A percentile compares a stretch with the other conserved stretches of the same genome.
phyloP scores from a whole-genome alignment of 2,113 vertebrate genomes.

The Reinhardtius hippoglossoides region DNA sequence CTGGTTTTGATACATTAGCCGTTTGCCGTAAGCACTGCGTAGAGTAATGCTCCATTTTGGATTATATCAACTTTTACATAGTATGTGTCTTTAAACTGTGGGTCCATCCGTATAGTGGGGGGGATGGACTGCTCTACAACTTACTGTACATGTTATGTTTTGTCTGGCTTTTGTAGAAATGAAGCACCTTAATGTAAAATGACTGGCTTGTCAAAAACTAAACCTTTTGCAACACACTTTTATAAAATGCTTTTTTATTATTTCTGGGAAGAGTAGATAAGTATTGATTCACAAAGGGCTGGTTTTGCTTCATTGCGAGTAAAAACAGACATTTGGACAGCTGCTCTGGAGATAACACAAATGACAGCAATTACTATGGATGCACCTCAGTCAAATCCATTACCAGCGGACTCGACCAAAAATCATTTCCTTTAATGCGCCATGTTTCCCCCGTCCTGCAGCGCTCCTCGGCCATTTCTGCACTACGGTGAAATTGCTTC shows the following conservation, averaged over 20 bases:
- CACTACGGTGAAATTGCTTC: slow-evolving; percentile 57
- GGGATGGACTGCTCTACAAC: slow-evolving; percentile 52
- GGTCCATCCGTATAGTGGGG: slow-evolving; percentile 52
- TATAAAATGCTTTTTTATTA: slow-evolving; percentile 76
- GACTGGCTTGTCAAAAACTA: slow-evolving; percentile 75
- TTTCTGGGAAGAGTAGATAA: slow-evolving; percentile 76
- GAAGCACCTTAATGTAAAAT: slow-evolving; percentile 84
- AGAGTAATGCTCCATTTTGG: slow-evolving; percentile 64
- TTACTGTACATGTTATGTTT: slow-evolving; percentile 79
- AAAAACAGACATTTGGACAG: slow-evolving; percentile 79
- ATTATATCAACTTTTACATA: slow-evolving; percentile 73
- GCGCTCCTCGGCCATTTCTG: slow-evolving; percentile 40
- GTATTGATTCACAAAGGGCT: slow-evolving; percentile 81
- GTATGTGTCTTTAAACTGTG: slow-evolving; percentile 60
- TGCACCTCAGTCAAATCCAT: slow-evolving; percentile 75
- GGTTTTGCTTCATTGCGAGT: slow-evolving; percentile 79
- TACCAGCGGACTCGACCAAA: slow-evolving; percentile 45
- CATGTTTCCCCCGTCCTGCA: slow-evolving; percentile 50
- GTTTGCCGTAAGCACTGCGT: slow-evolving; percentile 72
- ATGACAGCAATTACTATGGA: slow-evolving; percentile 74
- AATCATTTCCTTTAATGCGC: slow-evolving; percentile 58
- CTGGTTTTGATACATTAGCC: slow-evolving; percentile 72
- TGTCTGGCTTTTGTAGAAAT: slow-evolving; percentile 73
- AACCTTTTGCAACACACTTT: slow-evolving; percentile 71
- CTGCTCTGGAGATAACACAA: slow-evolving; percentile 77